These are phyloP conservation scores for Rhinoptilus africanus DNA, from an alignment of 2,113 vertebrate species.

Conservation along the genomic window DNA sequence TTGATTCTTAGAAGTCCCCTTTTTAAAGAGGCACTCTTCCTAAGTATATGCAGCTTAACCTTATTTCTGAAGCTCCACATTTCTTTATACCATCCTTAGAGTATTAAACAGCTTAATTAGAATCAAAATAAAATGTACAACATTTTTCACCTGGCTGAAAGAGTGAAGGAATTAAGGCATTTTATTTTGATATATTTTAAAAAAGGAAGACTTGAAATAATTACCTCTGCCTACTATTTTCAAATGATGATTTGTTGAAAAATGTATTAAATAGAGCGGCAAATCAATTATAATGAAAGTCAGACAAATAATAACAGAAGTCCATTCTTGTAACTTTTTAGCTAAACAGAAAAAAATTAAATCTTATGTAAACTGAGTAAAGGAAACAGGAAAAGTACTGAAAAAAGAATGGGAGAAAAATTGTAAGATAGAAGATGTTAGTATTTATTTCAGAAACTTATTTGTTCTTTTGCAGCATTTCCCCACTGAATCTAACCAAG, in stretches of 20 bases:
- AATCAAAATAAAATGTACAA: neutral
- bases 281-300: conserved; percentile 72
- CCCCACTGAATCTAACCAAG: neutral
- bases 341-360: neutral
- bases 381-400: neutral
- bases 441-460: neutral
- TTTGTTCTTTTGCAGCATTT: neutral
- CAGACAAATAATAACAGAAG: conserved; percentile 71
- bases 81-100: neutral
- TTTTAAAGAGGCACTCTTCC: neutral
- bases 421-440: neutral
- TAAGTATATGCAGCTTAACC: neutral
- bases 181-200: neutral
- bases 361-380: neutral
- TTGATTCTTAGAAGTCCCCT: neutral
- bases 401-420: neutral
- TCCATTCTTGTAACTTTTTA: conserved; percentile 70
- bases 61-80: neutral
- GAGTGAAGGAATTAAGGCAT: neutral
- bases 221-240: conserved; percentile 64
- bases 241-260: conserved; percentile 69
- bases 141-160: neutral
- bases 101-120: neutral
- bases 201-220: neutral
- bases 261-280: conserved; percentile 65